Evolutionary conservation across 2,888 invertebrate species (phyloP).

Genomic region (Dysmachus trigonus): DNA sequence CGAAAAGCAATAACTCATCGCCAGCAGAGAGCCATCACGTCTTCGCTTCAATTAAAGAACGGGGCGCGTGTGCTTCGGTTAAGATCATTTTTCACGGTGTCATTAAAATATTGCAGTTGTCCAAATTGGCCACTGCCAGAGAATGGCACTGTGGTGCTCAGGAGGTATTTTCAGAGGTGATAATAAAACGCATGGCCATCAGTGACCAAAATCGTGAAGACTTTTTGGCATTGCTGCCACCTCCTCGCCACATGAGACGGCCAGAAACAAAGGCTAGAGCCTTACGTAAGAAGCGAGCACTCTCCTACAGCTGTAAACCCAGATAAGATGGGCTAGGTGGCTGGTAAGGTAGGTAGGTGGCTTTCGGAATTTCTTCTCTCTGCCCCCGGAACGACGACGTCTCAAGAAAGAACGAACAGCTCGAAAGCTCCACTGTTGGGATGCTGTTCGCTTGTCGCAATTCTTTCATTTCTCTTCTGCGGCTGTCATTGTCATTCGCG

Average conservation of each 20-base stretch:
- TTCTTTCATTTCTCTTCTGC: slow-evolving; percentile 1
- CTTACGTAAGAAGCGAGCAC: background rate
- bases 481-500: slow-evolving; percentile 4
- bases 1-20: background rate
- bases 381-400: background rate
- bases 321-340: background rate
- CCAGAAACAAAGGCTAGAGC: background rate
- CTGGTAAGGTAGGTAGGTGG: too few species aligned
- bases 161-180: background rate
- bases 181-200: slow-evolving; percentile 17
- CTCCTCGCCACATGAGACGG: background rate
- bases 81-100: background rate
- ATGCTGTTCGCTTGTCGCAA: background rate
- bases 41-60: background rate
- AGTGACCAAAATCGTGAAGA: background rate
- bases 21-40: background rate
- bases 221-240: slow-evolving; percentile 20
- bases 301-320: background rate
- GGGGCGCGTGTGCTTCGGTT: background rate
- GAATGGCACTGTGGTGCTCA: background rate
- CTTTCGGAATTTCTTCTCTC: background rate
- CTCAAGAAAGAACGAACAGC: background rate
- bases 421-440: background rate
- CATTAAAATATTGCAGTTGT: background rate
- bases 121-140: background rate